Evolutionary conservation across 2,113 vertebrate genomes (phyloP), one percentile per base, ranked within the genome.

Genomic region (Eonycteris spelaea): DNA sequence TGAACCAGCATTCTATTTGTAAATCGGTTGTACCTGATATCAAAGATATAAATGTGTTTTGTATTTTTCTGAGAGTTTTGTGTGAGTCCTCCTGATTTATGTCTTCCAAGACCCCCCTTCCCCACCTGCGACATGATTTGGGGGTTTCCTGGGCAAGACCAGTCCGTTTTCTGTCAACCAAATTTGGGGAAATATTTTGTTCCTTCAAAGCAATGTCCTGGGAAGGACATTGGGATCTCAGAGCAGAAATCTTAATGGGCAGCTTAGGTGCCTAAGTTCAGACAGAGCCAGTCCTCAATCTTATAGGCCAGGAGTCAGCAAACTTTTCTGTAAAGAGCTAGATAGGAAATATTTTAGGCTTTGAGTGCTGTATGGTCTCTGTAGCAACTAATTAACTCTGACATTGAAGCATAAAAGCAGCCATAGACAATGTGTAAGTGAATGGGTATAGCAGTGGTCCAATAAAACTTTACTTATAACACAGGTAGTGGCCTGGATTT

Each of bases 381-480:
- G 35, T 84, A 85, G 22, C 22, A 38, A 61, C 30, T 79, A 92
- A 80, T 90, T 33, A 93, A n/a, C 43, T 67, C 75, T 82, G 55
- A 55, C 22, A 61, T 57, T 74, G 9, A 55, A 95, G 33, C 33
- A 53, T 71, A 93, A 86, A 94, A 82, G 43, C 40, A 80, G 38
- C 8, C 55, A 79, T 15, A 88, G 61, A 51, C 6, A 71, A 22
- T 55, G 14, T 40, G 10, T 65, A 71, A 83, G 77, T 79, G 35
- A 83, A 70, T 59, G 5, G 16, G 12, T n/a, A 0, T 85, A 26
- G 19, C 33, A 61, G 18, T 80, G 19, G 43, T 96, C 22, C 80
- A 77, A 35, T 92, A 80, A 96, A 92, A 65, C n/a, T 91, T 89
- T 96, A 84, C 86, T 96, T 91, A 67, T 87, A 90, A 87, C 35